Evolutionary conservation across 2,888 invertebrate species (phyloP).

Genomic region (Zele albiditarsus): DNA sequence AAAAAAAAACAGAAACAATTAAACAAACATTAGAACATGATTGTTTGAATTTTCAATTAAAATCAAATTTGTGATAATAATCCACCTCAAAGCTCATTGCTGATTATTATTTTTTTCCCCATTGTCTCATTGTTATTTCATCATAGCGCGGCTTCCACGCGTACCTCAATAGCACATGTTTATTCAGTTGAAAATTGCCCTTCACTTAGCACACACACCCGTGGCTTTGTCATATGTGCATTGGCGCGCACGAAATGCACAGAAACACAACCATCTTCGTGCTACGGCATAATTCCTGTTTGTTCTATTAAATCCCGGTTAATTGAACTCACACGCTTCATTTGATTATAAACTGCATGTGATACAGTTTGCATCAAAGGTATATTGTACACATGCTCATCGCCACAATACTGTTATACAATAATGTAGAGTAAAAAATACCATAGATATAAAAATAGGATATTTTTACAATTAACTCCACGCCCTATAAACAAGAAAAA

Average conservation of each 20-base stretch:
- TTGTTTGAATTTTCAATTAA: not conserved
- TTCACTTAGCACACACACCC: constrained; percentile 37
- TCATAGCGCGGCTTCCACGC: constrained; percentile 9
- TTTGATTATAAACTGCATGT: constrained; percentile 47
- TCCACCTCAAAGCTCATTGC: not conserved
- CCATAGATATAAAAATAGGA: not conserved
- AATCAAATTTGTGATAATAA: not conserved
- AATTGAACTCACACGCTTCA: constrained; percentile 60
- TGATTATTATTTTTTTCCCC: not conserved
- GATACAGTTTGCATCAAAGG: constrained; percentile 8
- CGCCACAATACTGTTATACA: not conserved
- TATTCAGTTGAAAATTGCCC: constrained; percentile 53
- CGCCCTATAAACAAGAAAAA: not conserved
- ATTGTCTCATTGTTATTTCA: constrained; percentile 6
- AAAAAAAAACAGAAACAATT: no score
- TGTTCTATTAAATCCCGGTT: constrained; percentile 60
- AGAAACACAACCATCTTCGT: constrained; percentile 38
- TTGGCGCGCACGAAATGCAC: constrained; percentile 50
- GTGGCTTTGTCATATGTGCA: constrained; percentile 54
- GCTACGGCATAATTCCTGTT: constrained; percentile 57
- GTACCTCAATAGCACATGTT: constrained; percentile 37
- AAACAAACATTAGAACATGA: no score
- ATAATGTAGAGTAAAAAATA: not conserved
- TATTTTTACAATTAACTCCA: not conserved
- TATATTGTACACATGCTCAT: not conserved